These are phyloP conservation scores for Erynnis tages DNA, from an alignment of 2,888 invertebrate genomes.

Conservation along the genomic window DNA sequence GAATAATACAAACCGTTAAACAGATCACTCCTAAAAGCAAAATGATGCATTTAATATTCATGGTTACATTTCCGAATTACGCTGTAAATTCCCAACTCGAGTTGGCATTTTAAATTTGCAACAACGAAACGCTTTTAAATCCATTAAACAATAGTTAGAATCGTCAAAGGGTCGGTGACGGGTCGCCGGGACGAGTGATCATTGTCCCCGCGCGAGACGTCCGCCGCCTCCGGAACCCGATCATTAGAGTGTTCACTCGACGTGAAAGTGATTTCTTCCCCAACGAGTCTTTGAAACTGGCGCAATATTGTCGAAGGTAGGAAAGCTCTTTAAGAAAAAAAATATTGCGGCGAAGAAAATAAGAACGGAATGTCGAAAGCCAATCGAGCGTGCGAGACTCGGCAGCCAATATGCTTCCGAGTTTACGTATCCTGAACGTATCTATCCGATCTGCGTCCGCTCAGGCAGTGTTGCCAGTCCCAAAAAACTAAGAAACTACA, in stretches of 20 bases:
- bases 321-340: conserved; percentile 75
- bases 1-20: no score
- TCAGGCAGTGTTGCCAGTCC: no score
- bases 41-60: background rate
- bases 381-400: conserved; percentile 71
- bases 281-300: conserved; percentile 69
- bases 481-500: no score
- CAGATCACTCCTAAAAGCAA: no score
- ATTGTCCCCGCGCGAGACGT: conserved; percentile 43
- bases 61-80: background rate
- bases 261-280: conserved; percentile 77
- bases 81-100: conserved; percentile 14
- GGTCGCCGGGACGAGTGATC: conserved; percentile 31
- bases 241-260: conserved; percentile 80
- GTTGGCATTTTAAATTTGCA: conserved; percentile 44
- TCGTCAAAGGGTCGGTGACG: conserved; percentile 60
- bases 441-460: no score
- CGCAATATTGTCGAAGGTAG: conserved; percentile 79
- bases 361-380: conserved; percentile 68
- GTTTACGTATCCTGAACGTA: no score
- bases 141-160: conserved; percentile 61
- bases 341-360: conserved; percentile 71
- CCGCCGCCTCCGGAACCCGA: conserved; percentile 69
- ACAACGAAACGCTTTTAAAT: conserved; percentile 57
- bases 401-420: conserved; percentile 63